Conservation (phyloP, 2,888 invertebrate genomes). For the Aporophyla nigra region DNA sequence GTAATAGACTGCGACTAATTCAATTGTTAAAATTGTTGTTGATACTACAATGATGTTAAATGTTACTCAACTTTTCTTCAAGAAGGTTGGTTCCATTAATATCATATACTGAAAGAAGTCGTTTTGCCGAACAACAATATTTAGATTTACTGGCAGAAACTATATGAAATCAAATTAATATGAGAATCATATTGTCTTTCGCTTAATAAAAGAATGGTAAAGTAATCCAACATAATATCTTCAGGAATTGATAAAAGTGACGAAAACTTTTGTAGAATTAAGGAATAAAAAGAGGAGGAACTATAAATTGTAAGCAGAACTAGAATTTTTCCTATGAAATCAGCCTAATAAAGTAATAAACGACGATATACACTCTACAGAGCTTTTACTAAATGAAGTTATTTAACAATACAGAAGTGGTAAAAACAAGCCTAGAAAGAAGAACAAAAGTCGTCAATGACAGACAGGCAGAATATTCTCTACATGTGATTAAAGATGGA, state of each 20-base stretch:
- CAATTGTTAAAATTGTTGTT: background rate
- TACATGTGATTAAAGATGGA: too few relatives aligned
- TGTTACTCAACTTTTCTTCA: background rate
- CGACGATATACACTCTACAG: background rate
- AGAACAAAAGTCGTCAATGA: constrained; percentile 21
- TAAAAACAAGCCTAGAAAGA: constrained; percentile 37
- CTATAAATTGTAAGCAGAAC: background rate
- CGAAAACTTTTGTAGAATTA: background rate
- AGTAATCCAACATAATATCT: background rate
- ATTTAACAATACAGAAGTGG: constrained; percentile 43
- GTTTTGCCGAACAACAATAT: too few relatives aligned
- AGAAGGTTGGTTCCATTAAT: background rate
- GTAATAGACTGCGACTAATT: background rate
- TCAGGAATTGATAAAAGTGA: too few relatives aligned
- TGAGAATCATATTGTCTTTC: background rate
- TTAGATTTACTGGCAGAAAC: background rate
- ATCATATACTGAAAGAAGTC: too few relatives aligned
- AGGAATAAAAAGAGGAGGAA: background rate
- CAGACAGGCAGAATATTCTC: too few relatives aligned
- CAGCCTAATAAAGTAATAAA: background rate
- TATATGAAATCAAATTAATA: background rate
- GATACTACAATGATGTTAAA: background rate
- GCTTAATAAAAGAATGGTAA: background rate
- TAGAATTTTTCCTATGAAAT: background rate
- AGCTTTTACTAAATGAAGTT: constrained; percentile 43